phyloP scores from a whole-genome alignment of 2,888 invertebrate genomes.

The Elaeidobius kamerunicus region DNA sequence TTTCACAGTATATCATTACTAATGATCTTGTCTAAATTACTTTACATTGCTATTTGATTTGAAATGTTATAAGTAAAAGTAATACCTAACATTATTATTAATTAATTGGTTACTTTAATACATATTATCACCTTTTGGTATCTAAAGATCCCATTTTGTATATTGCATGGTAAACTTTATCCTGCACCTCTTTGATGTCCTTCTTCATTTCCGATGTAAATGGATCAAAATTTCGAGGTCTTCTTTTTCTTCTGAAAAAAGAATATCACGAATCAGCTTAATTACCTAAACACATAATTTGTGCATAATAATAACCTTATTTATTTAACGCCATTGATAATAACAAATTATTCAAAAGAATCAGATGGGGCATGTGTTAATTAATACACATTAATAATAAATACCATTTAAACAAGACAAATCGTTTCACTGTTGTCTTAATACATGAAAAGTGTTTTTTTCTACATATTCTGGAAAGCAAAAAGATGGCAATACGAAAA shows the following conservation, averaged over 20 bases:
- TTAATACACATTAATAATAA: not conserved
- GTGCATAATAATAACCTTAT: not conserved
- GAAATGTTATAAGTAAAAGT: too few species aligned
- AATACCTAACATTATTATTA: too few species aligned
- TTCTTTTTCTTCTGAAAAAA: constrained; percentile 54
- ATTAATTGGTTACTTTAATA: too few species aligned
- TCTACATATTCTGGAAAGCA: too few species aligned
- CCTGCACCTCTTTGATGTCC: constrained; percentile 51
- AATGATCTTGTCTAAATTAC: too few species aligned
- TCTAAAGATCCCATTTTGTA: constrained; percentile 45
- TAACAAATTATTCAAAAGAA: not conserved
- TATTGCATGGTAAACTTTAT: constrained; percentile 53
- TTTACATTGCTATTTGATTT: too few species aligned
- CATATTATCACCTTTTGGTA: constrained; percentile 15
- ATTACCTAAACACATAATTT: not conserved
- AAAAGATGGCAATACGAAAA: too few species aligned
- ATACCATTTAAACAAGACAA: not conserved
- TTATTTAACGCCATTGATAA: not conserved
- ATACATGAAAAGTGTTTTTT: not conserved
- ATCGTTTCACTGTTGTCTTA: not conserved
- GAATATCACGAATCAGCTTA: not conserved
- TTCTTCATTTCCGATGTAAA: constrained; percentile 63
- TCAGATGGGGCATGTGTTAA: not conserved
- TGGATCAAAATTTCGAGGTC: constrained; percentile 66
- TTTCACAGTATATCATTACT: too few species aligned